Conservation (phyloP, 2,113 vertebrate genomes). For the Coptodon bakossiorum region DNA sequence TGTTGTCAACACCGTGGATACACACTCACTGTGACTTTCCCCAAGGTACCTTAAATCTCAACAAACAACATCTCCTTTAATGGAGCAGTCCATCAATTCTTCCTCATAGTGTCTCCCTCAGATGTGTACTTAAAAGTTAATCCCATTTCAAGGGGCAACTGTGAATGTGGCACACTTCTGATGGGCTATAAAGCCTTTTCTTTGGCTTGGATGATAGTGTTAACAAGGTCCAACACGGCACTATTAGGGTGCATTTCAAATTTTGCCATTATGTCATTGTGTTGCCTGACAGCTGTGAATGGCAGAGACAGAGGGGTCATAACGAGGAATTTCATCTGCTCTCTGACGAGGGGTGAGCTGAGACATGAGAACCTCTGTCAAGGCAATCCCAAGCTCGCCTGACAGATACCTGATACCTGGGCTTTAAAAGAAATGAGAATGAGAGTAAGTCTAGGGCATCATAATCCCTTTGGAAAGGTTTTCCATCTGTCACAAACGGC, state of each 20-base stretch:
- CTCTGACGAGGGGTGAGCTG: conserved; percentile 2
- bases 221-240: conserved; percentile 41
- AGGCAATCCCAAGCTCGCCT: conserved; percentile 40
- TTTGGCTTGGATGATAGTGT: conserved; percentile 4
- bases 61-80: conserved; percentile 29
- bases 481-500: conserved; percentile 62
- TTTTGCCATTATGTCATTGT: conserved; percentile 41
- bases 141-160: conserved; percentile 34
- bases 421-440: conserved; percentile 74
- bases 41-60: neutral
- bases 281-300: conserved; percentile 54
- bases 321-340: conserved; percentile 40
- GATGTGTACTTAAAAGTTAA: conserved; percentile 44
- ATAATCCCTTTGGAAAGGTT: conserved; percentile 68
- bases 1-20: neutral
- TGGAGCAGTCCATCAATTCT: conserved; percentile 9
- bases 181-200: conserved; percentile 22
- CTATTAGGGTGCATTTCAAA: conserved; percentile 45
- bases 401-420: conserved; percentile 66
- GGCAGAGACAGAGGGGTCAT: conserved; percentile 57
- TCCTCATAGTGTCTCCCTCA: neutral
- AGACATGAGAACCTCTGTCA: conserved; percentile 46
- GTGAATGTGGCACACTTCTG: conserved; percentile 4
- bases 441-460: conserved; percentile 63
- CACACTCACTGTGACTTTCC: neutral